Base-by-base conservation (phyloP, 2,113 vertebrate genomes). In the Silurus meridionalis region DNA sequence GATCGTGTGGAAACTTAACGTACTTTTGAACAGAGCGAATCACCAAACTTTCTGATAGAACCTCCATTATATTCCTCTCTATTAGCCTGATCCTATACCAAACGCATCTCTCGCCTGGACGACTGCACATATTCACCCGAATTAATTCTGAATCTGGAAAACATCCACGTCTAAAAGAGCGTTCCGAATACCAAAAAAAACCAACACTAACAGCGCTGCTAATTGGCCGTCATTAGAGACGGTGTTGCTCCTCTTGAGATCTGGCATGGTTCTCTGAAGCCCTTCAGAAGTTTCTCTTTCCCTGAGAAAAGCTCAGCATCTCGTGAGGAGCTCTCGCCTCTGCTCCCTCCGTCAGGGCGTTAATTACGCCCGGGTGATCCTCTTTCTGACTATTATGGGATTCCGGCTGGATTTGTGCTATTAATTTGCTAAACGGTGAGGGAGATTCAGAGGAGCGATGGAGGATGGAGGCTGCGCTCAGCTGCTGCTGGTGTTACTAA, bases 301-400 rank as follows among this genome's bases (percentile, higher is more conserved):
- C 58, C n/a, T 50, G 83, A 61, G 85, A 86, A 53, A 79, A 4
- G 17, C 1, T 14, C 53, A 13, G 23, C 23, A 2, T 85, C 83
- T 85, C 71, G 48, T 72, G 80, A 80, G 84, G 57, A 72, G 60
- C 14, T 28, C 8, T 17, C n/a, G 25, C 17, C 67, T 55, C 64
- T 48, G 52, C 37, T 74, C 77, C 60, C 52, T 82, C 88, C 21
- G 63, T 60, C 82, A 63, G 55, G 46, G 53, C 23, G 72, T 87
- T 90, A 87, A 90, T 90, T 88, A 80, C 53, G 60, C 83, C 64
- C n/a, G 74, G 85, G 87, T 89, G 77, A 69, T 85, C n/a, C 80
- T 25, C 55, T 52, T 74, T 74, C n/a, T 6, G 83, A 71, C 61
- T 79, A 83, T 82, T 57, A 50, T 75, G 69, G 78, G 77, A 81